Evolutionary conservation across 2,797 vertebrate species (phyloP).

Genomic region (Selene dorsalis): DNA sequence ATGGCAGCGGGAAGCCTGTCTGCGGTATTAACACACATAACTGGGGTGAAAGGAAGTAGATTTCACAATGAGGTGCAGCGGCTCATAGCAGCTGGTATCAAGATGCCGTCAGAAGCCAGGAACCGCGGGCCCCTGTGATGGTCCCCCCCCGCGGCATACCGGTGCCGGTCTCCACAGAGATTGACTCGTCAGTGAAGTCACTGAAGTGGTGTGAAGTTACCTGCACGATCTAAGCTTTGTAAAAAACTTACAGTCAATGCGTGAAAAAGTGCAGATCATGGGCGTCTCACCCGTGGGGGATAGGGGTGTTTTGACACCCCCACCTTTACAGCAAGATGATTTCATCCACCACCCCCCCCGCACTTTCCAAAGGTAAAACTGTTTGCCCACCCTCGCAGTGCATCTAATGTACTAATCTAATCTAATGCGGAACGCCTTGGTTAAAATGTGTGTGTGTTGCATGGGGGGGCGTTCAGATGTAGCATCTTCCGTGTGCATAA

Average conservation of each 20-base stretch:
- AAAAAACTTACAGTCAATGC: conserved; percentile 25
- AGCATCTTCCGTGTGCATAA: too few species aligned
- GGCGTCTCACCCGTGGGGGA: too few species aligned
- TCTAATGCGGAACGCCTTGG: too few species aligned
- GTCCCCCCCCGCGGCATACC: conserved; percentile 53
- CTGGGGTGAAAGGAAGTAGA: conserved; percentile 75
- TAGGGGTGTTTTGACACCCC: too few species aligned
- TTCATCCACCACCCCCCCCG: too few species aligned
- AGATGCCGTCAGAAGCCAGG: conserved; percentile 62
- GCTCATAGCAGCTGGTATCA: conserved; percentile 70
- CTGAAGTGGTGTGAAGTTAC: conserved; percentile 51
- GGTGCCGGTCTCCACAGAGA: conserved; percentile 49
- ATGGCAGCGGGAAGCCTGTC: conserved; percentile 68
- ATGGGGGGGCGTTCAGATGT: too few species aligned
- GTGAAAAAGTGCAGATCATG: background rate
- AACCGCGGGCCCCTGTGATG: conserved; percentile 47
- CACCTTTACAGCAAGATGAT: too few species aligned
- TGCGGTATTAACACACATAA: conserved; percentile 79
- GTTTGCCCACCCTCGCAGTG: too few species aligned
- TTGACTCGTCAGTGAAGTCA: conserved; percentile 58
- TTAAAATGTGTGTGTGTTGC: too few species aligned
- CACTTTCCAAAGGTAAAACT: too few species aligned
- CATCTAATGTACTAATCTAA: too few species aligned
- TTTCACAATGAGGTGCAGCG: conserved; percentile 76
- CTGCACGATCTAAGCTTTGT: conserved; percentile 22